Evolutionary conservation across 2,888 invertebrate genomes (phyloP).

Genomic region (Pycnomerus fuliginosus): DNA sequence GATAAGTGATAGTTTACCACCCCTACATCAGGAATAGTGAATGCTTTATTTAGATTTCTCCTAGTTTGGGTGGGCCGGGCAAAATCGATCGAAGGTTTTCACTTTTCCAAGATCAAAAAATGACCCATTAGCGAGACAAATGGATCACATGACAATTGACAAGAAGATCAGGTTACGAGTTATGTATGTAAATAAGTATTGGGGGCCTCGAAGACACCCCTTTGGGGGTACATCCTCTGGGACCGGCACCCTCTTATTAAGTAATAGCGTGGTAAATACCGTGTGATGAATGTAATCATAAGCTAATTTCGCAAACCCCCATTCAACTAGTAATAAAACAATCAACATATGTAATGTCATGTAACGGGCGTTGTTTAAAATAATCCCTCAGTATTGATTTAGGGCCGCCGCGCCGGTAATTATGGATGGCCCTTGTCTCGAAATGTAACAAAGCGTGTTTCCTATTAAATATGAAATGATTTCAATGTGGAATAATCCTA

Average conservation of each 20-base stretch:
- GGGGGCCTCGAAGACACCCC: conserved; percentile 33
- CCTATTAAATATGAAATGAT: conserved; percentile 52
- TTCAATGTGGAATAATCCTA: conserved; percentile 49
- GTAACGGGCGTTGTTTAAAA: conserved; percentile 40
- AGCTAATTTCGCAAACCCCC: conserved; percentile 50
- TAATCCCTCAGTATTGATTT: conserved; percentile 42
- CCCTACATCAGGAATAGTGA: conserved; percentile 23
- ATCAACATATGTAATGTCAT: conserved; percentile 48
- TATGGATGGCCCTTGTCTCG: conserved; percentile 6
- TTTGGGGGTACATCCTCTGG: conserved; percentile 38
- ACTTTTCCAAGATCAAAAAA: no score
- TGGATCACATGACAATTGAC: conserved; percentile 28
- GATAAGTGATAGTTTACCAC: conserved; percentile 37
- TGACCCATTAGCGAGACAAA: conserved; percentile 11
- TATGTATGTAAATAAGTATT: conserved; percentile 46
- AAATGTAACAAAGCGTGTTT: conserved; percentile 42
- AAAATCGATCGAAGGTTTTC: conserved; percentile 1
- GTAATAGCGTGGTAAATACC: conserved; percentile 55
- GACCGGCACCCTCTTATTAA: conserved; percentile 50
- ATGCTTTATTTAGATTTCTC: conserved; percentile 13
- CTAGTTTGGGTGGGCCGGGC: conserved; percentile 10
- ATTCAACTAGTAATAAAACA: conserved; percentile 49
- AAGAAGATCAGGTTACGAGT: conserved; percentile 44
- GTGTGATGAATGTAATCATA: conserved; percentile 54
- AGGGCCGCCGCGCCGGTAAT: conserved; percentile 12